Evolutionary conservation across 2,797 vertebrate species (phyloP).

Genomic region (Arctocebus calabarensis): DNA sequence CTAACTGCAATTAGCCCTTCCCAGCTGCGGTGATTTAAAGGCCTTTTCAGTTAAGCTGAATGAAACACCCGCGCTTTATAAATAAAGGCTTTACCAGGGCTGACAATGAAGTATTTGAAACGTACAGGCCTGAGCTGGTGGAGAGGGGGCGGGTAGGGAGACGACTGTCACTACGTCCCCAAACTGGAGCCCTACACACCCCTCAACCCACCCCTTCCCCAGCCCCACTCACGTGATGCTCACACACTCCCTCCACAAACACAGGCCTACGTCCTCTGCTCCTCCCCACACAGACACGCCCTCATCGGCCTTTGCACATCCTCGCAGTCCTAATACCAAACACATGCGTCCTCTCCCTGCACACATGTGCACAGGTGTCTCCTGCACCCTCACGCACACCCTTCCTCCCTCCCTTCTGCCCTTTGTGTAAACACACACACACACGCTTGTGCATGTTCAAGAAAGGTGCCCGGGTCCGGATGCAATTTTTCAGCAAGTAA

Average conservation of each 20-base stretch:
- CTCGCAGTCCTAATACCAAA: neutral
- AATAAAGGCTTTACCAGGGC: slow-evolving; percentile 88
- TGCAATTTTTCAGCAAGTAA: slow-evolving; percentile 30
- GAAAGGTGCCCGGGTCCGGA: neutral
- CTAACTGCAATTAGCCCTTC: slow-evolving; percentile 89
- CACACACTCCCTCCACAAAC: too few species aligned
- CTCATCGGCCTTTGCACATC: neutral
- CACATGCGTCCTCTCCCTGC: neutral
- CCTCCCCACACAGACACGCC: neutral
- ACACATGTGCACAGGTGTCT: neutral
- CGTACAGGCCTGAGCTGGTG: slow-evolving; percentile 76
- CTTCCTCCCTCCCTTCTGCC: neutral
- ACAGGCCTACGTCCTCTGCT: neutral
- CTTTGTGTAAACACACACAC: neutral
- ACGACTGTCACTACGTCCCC: slow-evolving; percentile 78
- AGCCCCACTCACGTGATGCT: neutral
- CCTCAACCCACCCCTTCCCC: neutral
- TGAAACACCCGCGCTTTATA: slow-evolving; percentile 88
- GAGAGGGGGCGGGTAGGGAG: slow-evolving; percentile 70
- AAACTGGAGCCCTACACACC: slow-evolving; percentile 66
- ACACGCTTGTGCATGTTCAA: neutral
- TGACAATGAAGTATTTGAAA: slow-evolving; percentile 90
- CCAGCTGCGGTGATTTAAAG: slow-evolving; percentile 90
- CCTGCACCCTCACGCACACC: neutral
- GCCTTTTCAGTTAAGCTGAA: slow-evolving; percentile 90